phyloP scores from a whole-genome alignment of 2,888 invertebrate species.

The Stenurella melanura region DNA sequence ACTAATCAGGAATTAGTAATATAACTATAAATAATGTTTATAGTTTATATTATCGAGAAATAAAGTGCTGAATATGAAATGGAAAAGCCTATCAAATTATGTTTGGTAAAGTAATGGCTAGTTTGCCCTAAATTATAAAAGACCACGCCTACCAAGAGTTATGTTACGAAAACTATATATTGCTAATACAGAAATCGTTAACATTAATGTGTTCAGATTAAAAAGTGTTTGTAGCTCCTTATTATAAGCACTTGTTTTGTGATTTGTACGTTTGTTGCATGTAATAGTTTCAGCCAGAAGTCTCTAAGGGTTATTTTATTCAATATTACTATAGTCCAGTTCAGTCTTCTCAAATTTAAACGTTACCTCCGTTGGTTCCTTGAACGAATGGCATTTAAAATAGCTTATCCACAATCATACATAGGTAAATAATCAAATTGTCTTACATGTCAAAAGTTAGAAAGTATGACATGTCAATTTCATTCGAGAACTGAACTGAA shows the following conservation, averaged over 20 bases:
- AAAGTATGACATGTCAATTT: no score
- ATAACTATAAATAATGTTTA: neutral
- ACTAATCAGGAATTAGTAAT: neutral
- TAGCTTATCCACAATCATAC: no score
- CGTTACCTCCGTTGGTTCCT: no score
- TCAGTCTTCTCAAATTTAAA: no score
- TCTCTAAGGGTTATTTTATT: neutral
- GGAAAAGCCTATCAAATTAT: neutral
- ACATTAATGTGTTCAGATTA: neutral
- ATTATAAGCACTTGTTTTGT: neutral
- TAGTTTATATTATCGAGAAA: neutral
- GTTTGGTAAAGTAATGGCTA: neutral
- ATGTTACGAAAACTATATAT: neutral
- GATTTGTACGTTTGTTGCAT: neutral
- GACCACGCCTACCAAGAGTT: neutral
- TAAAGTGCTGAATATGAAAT: neutral
- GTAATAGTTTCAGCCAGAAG: neutral
- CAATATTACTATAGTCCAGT: neutral
- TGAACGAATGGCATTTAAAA: no score
- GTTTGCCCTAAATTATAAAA: neutral
- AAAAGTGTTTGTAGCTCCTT: neutral
- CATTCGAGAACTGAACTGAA: no score
- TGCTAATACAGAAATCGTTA: neutral
- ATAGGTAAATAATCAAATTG: no score
- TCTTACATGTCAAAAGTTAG: no score